phyloP scores from a whole-genome alignment of 2,113 vertebrate genomes.

The Podarcis cretensis region DNA sequence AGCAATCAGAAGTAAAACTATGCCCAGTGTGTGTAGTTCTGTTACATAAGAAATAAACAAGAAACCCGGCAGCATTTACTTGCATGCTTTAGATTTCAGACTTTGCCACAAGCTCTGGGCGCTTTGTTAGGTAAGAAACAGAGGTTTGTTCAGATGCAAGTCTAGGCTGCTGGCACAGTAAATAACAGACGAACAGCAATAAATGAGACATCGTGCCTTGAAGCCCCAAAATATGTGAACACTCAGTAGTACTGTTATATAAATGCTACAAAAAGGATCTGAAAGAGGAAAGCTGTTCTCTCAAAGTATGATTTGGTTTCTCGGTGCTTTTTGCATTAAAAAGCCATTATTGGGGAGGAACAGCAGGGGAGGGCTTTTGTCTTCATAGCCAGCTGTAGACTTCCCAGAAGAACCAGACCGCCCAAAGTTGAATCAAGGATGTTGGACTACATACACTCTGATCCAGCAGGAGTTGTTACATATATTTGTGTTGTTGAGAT shows the following conservation, averaged over 20 bases:
- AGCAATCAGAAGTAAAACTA: neutral
- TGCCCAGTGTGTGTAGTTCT: conserved; percentile 32
- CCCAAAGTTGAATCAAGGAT: neutral
- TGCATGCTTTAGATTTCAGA: conserved; percentile 53
- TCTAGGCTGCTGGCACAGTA: conserved; percentile 22
- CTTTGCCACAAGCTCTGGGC: conserved; percentile 43
- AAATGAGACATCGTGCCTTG: conserved; percentile 26
- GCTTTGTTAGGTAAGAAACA: conserved; percentile 25
- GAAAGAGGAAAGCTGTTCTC: conserved; percentile 3
- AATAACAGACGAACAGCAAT: conserved; percentile 28
- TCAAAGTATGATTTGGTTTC: conserved; percentile 23
- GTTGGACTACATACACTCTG: neutral
- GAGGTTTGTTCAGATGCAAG: conserved; percentile 27
- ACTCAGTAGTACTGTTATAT: conserved; percentile 12
- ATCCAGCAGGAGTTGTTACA: neutral
- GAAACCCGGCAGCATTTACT: conserved; percentile 46
- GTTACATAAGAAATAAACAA: conserved; percentile 51
- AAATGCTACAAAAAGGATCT: conserved; percentile 26
- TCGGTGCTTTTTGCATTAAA: conserved; percentile 11
- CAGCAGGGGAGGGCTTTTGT: neutral
- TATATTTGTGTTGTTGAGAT: neutral
- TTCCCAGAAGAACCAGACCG: neutral
- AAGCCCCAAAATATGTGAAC: conserved; percentile 24
- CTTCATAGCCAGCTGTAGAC: no score
- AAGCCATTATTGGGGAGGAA: neutral